Evolutionary conservation across 2,888 invertebrate species (phyloP).

Genomic region (Chamaedrilus cognettii): DNA sequence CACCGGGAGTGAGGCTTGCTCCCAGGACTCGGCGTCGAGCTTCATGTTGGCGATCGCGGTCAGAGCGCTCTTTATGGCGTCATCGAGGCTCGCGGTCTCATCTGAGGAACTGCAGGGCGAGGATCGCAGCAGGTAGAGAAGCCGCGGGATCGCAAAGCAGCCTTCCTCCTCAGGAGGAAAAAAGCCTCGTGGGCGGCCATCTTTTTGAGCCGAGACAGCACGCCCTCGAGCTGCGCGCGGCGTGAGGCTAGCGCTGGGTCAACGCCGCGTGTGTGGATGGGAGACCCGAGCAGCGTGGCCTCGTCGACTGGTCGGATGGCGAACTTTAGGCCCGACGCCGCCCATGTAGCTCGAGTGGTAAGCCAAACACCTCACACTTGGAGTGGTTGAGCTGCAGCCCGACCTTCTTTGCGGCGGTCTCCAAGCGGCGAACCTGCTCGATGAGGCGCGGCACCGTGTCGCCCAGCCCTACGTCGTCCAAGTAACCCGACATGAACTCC

Average conservation of each 20-base stretch:
- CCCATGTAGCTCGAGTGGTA: neutral
- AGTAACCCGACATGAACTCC: neutral
- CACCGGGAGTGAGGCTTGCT: neutral
- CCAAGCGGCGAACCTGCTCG: neutral
- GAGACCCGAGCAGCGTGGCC: neutral
- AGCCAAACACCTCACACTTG: neutral
- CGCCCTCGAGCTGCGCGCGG: neutral
- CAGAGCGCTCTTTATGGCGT: neutral
- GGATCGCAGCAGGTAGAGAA: neutral
- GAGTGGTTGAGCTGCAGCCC: neutral
- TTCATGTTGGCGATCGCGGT: neutral
- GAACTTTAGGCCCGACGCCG: neutral
- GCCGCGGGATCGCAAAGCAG: neutral
- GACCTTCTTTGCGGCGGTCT: neutral
- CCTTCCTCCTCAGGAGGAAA: neutral
- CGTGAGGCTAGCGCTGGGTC: neutral
- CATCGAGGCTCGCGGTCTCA: neutral
- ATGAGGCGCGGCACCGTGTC: neutral
- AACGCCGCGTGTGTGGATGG: neutral
- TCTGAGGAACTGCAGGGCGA: neutral
- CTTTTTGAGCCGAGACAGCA: neutral
- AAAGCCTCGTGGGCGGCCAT: neutral
- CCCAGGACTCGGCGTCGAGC: neutral
- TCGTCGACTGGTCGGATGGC: neutral
- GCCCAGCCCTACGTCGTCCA: constrained; percentile 2